Base-by-base conservation (phyloP, 1,140 invertebrate species). In the Apis cerana region DNA sequence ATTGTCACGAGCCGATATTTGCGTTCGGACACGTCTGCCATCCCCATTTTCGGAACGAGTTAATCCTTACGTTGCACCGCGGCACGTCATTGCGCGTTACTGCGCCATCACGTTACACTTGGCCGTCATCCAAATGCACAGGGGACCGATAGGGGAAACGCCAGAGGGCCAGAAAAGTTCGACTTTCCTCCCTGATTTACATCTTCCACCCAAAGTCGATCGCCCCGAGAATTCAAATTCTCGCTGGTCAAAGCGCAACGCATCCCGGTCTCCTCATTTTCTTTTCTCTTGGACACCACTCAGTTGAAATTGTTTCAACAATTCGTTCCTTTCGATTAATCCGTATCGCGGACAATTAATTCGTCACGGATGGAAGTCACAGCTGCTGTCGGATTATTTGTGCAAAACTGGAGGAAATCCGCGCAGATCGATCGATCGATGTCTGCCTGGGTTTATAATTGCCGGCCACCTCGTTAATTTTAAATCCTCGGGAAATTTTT, bases 41-140 rank as follows among this genome's bases (percentile, higher is more conserved):
- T 4, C 33, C 65, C 4, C 12, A 13, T 23, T 71, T 27, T 33
- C 33, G 15, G 69, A 21, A 58, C 21, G n/a, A 27, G 54, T 50
- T 58, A n/a, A 68, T 75, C 17, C 61, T 68, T n/a, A 74, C 52
- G 64, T 56, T 67, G 80, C 71, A 59, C 52, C 70, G 50, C 48
- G 62, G 62, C 72, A 81, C 80, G 72, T 81, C 80, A 74, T 81
- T 81, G 80, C 79, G 79, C 71, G 75, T 65, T 71, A 43, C 62
- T 81, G 79, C 80, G 72, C 50, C 72, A 81, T 50, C 79, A 33
- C 33, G 54, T 27, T 68, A 74, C 80, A 75, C n/a, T 75, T 81
- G 80, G 80, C 80, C 21, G 13, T 27, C 19, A 19, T 59, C 80
- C 80, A 81, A 72, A 81, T 81, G 72, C 80, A 81, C 64, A 54